A percentile compares a stretch with the other conserved stretches of the same genome.
Evolutionary conservation across 2,113 vertebrate species (phyloP).

Genomic region (Xiphophorus hellerii): DNA sequence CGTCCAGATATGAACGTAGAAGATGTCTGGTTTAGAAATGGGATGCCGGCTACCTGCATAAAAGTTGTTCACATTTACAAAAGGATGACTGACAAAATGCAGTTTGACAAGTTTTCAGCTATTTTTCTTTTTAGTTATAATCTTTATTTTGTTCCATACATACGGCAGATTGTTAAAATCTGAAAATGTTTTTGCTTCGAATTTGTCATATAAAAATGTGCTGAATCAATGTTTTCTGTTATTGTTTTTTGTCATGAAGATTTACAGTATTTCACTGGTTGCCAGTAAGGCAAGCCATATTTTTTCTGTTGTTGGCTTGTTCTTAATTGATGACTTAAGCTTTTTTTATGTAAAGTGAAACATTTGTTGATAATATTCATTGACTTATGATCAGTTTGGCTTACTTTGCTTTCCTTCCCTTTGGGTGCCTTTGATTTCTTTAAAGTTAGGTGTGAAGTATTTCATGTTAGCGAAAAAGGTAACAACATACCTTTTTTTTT

Average conservation of each 20-base stretch:
- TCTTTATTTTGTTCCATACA: background rate
- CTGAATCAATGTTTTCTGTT: background rate
- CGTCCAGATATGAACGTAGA: constrained; percentile 10
- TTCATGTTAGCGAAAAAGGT: too few relatives aligned
- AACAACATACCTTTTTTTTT: too few relatives aligned
- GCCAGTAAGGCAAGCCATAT: constrained; percentile 6
- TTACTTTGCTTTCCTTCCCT: too few relatives aligned
- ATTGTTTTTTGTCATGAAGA: background rate
- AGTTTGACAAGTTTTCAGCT: constrained; percentile 34
- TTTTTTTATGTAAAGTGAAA: background rate
- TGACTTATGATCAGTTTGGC: background rate
- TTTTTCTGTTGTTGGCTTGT: background rate
- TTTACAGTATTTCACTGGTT: constrained; percentile 13
- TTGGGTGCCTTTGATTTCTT: too few relatives aligned
- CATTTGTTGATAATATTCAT: background rate
- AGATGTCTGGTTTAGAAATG: constrained; percentile 13
- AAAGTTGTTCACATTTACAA: background rate
- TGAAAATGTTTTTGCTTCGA: constrained; percentile 17
- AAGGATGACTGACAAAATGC: too few relatives aligned
- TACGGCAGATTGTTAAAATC: constrained; percentile 21
- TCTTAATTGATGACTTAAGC: background rate
- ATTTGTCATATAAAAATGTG: constrained; percentile 28
- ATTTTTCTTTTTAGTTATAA: constrained; percentile 1
- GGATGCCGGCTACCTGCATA: constrained; percentile 26
- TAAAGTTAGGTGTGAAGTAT: too few relatives aligned